Conservation (phyloP, 1,140 invertebrate species). For the Formica exsecta region DNA sequence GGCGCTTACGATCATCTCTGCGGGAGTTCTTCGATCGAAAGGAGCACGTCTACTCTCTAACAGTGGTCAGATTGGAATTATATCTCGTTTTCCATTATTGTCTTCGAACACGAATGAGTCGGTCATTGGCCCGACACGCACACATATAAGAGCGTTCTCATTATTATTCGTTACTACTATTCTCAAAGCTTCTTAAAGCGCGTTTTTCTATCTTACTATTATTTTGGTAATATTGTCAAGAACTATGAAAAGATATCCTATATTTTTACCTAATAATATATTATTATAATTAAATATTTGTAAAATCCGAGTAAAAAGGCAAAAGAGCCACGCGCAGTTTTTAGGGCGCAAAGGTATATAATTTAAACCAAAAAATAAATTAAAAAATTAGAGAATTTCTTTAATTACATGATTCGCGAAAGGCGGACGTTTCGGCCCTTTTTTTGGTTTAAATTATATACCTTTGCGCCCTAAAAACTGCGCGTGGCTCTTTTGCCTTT, state of each 20-base stretch:
- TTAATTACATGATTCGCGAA: too few species aligned
- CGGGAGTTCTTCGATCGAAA: slow-evolving; percentile 46
- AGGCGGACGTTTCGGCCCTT: too few species aligned
- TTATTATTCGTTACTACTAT: slow-evolving; percentile 2
- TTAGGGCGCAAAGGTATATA: too few species aligned
- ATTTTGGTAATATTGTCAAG: neutral
- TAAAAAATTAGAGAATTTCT: too few species aligned
- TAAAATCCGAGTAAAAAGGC: too few species aligned
- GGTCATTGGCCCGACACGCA: slow-evolving; percentile 35
- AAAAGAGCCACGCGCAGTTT: too few species aligned
- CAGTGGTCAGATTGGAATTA: slow-evolving; percentile 38
- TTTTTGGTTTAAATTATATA: too few species aligned
- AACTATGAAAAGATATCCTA: neutral
- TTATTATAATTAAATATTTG: neutral
- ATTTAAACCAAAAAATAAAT: too few species aligned
- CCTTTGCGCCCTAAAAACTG: too few species aligned
- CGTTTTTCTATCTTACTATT: neutral
- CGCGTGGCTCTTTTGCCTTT: too few species aligned
- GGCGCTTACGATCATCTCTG: neutral
- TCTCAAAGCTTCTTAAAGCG: neutral
- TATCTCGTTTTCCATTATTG: slow-evolving; percentile 40
- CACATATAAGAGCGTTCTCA: neutral
- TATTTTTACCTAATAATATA: slow-evolving; percentile 4
- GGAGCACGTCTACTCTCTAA: slow-evolving; percentile 10
- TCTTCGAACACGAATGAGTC: slow-evolving; percentile 38